These are phyloP conservation scores for Etheostoma perlongum DNA, from an alignment of 2,797 vertebrate genomes.

Conservation along the genomic window DNA sequence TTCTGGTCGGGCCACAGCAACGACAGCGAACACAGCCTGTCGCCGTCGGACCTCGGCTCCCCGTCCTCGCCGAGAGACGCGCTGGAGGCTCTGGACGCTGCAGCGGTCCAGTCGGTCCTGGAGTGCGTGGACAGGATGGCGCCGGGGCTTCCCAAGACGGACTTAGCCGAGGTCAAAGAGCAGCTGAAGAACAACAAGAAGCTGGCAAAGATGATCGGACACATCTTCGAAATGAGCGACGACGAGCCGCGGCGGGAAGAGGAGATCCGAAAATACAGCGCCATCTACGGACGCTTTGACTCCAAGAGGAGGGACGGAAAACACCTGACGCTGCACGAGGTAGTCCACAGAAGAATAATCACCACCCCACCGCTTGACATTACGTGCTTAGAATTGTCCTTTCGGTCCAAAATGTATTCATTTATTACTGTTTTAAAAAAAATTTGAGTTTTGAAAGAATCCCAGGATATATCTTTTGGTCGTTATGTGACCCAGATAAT, in stretches of 20 bases:
- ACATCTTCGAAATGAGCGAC: slow-evolving; percentile 96
- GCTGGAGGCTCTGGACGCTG: slow-evolving; percentile 91
- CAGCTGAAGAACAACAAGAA: slow-evolving; percentile 97
- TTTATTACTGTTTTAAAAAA: too few relatives aligned
- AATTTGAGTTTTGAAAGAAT: too few relatives aligned
- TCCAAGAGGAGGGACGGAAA: slow-evolving; percentile 98
- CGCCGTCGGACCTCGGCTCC: slow-evolving; percentile 93
- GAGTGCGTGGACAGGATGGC: slow-evolving; percentile 96
- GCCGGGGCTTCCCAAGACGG: slow-evolving; percentile 89
- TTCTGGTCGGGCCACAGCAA: slow-evolving; percentile 95
- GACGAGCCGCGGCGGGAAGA: slow-evolving; percentile 94
- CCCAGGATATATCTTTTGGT: too few relatives aligned
- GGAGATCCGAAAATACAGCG: slow-evolving; percentile 98
- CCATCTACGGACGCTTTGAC: slow-evolving; percentile 98
- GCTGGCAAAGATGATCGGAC: slow-evolving; percentile 96
- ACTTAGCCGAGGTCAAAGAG: slow-evolving; percentile 91
- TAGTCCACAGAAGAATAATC: slow-evolving; percentile 49
- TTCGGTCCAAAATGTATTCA: too few relatives aligned
- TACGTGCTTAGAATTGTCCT: too few relatives aligned
- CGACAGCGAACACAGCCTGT: slow-evolving; percentile 95
- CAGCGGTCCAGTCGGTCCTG: slow-evolving; percentile 92
- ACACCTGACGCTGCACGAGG: slow-evolving; percentile 97
- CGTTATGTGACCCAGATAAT: too few relatives aligned
- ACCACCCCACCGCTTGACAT: not conserved
- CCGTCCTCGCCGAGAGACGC: slow-evolving; percentile 94